A percentile compares a stretch with the other conserved stretches of the same genome.
These are phyloP conservation scores for Dendroctonus ponderosae DNA, from an alignment of 1,140 invertebrate species.

Conservation along the genomic window DNA sequence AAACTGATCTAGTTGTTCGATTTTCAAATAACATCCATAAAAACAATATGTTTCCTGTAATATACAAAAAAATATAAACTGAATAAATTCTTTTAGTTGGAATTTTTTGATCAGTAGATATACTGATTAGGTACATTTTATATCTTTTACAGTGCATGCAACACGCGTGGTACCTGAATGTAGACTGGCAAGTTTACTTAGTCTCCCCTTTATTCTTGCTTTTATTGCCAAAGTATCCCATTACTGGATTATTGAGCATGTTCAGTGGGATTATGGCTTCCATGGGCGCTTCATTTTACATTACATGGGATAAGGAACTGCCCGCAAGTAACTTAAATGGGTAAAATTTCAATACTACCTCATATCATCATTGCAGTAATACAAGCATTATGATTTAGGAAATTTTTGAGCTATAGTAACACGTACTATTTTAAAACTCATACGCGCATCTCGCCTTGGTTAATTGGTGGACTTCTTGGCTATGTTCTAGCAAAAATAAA, in stretches of 20 bases:
- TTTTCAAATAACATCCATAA: too few relatives aligned
- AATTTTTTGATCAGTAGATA: not conserved
- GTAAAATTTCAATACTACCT: not conserved
- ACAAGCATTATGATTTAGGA: not conserved
- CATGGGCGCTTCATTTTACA: constrained; percentile 18
- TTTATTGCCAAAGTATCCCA: constrained; percentile 37
- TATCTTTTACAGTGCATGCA: constrained; percentile 54
- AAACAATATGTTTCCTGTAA: too few relatives aligned
- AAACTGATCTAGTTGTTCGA: too few relatives aligned
- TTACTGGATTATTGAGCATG: constrained; percentile 19
- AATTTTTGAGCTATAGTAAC: constrained; percentile 12
- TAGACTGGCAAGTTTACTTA: constrained; percentile 69
- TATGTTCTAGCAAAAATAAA: constrained; percentile 46
- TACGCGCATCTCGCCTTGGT: constrained; percentile 56
- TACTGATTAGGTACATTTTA: not conserved
- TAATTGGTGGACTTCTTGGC: constrained; percentile 60
- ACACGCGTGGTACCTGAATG: constrained; percentile 56
- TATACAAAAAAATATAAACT: not conserved
- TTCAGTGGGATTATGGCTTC: constrained; percentile 2
- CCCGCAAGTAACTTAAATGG: not conserved
- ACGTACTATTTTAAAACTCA: constrained; percentile 46
- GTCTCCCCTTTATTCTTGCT: constrained; percentile 54
- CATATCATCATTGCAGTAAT: not conserved
- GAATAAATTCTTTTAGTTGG: not conserved
- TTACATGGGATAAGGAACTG: constrained; percentile 27